These are phyloP conservation scores for Apamea crenata DNA, from an alignment of 2,888 invertebrate genomes.

Conservation along the genomic window DNA sequence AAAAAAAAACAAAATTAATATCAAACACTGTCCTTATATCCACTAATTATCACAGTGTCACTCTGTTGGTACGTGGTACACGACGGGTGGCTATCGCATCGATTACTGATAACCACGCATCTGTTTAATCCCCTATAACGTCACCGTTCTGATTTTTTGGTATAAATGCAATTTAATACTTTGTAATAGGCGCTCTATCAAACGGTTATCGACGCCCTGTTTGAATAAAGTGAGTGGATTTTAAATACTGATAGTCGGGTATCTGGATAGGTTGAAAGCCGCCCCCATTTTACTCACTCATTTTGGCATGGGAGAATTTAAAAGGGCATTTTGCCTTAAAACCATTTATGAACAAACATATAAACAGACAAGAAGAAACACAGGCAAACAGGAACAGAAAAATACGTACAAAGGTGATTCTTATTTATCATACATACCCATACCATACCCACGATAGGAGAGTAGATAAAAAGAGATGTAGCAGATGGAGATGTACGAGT, in stretches of 20 bases:
- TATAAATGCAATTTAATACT: slow-evolving; percentile 58
- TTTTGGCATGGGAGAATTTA: slow-evolving; percentile 1
- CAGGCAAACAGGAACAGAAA: too few species aligned
- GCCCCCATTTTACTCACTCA: slow-evolving; percentile 28
- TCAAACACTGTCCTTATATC: slow-evolving; percentile 50
- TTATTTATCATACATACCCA: too few species aligned
- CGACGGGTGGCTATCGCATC: slow-evolving; percentile 62
- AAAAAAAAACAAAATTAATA: slow-evolving; percentile 33
- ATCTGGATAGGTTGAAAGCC: slow-evolving; percentile 39
- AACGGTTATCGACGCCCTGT: slow-evolving; percentile 53
- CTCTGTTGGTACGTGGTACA: slow-evolving; percentile 48
- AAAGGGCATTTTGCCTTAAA: too few species aligned
- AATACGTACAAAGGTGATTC: too few species aligned
- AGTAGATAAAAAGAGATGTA: too few species aligned
- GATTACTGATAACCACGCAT: slow-evolving; percentile 69
- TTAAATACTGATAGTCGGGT: slow-evolving; percentile 48
- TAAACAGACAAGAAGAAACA: too few species aligned
- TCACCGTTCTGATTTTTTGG: slow-evolving; percentile 59
- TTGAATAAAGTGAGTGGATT: slow-evolving; percentile 58
- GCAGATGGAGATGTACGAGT: too few species aligned
- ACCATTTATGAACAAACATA: too few species aligned
- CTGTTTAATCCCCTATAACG: slow-evolving; percentile 66
- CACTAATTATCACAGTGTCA: slow-evolving; percentile 61
- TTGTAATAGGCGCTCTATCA: slow-evolving; percentile 52
- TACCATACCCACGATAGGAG: too few species aligned